phyloP scores from a whole-genome alignment of 2,888 invertebrate genomes.

The Lamellibrachia columna region DNA sequence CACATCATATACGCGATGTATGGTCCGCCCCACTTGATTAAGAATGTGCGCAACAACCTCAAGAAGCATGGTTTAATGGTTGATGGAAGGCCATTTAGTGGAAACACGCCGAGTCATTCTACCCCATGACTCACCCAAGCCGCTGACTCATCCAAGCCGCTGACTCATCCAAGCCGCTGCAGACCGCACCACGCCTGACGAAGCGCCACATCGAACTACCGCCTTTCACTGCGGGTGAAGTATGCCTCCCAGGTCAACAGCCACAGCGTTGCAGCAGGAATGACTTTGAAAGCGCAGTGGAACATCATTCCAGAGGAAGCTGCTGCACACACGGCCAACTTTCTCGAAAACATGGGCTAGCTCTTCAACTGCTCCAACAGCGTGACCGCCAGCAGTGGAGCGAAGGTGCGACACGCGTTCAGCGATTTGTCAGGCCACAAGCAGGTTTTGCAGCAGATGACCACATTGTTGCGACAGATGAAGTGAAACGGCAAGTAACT shows the following conservation, averaged over 20 bases:
- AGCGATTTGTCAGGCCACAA: too few species aligned
- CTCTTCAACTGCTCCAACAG: background rate
- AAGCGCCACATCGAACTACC: conserved; percentile 18
- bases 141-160: background rate
- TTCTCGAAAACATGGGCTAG: background rate
- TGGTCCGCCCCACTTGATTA: conserved; percentile 22
- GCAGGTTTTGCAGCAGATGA: too few species aligned
- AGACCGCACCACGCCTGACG: background rate
- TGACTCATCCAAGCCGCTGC: background rate
- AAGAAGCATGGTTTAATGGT: conserved; percentile 19
- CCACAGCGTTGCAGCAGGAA: background rate
- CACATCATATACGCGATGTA: background rate
- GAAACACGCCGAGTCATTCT: background rate
- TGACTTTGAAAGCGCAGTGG: background rate
- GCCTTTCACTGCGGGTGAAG: conserved; percentile 10
- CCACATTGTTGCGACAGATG: too few species aligned
- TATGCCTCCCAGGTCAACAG: background rate
- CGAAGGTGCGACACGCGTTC: too few species aligned
- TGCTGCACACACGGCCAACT: background rate
- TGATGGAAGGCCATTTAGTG: background rate
- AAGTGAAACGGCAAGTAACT: too few species aligned
- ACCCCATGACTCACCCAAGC: background rate
- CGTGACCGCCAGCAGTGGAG: too few species aligned
- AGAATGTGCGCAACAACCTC: conserved; percentile 17
- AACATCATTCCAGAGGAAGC: background rate